Conservation (phyloP, 1,140 invertebrate genomes). For the Capitella teleta region DNA sequence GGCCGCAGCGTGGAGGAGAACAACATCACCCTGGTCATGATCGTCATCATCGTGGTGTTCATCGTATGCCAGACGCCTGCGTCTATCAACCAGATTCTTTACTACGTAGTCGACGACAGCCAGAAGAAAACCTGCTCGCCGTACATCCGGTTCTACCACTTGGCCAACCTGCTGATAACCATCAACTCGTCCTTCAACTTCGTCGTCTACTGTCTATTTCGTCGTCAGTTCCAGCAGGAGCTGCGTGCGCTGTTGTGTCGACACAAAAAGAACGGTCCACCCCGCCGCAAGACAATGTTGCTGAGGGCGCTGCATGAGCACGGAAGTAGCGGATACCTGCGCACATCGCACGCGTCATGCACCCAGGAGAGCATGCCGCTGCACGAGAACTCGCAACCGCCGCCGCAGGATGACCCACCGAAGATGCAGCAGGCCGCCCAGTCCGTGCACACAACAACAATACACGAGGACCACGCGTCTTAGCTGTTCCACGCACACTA, state of each 20-base stretch:
- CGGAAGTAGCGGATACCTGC: background rate
- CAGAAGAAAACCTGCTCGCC: background rate
- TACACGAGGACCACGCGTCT: no score
- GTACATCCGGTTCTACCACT: conserved; percentile 10
- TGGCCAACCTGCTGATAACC: conserved; percentile 11
- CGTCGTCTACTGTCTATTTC: conserved; percentile 13
- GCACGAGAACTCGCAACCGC: background rate
- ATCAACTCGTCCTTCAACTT: conserved; percentile 13
- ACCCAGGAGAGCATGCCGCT: background rate
- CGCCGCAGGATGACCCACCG: no score
- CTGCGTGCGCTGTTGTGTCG: conserved; percentile 8
- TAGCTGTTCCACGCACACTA: no score
- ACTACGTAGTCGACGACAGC: conserved; percentile 2
- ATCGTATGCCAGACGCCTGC: conserved; percentile 13
- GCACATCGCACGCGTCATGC: background rate
- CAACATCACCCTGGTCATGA: conserved; percentile 13
- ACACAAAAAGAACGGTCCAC: background rate
- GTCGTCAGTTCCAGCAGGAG: conserved; percentile 12
- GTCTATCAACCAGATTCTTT: conserved; percentile 12
- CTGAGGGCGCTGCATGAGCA: background rate
- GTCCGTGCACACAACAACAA: no score
- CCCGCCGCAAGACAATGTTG: background rate
- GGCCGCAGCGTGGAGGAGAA: conserved; percentile 6
- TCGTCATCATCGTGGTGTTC: conserved; percentile 13
- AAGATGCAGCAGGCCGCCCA: no score